Percentiles rank a stretch among this genome's conserved stretches.
These are phyloP conservation scores for Acyrthosiphon pisum DNA, from an alignment of 1,140 invertebrate species.

Conservation along the genomic window DNA sequence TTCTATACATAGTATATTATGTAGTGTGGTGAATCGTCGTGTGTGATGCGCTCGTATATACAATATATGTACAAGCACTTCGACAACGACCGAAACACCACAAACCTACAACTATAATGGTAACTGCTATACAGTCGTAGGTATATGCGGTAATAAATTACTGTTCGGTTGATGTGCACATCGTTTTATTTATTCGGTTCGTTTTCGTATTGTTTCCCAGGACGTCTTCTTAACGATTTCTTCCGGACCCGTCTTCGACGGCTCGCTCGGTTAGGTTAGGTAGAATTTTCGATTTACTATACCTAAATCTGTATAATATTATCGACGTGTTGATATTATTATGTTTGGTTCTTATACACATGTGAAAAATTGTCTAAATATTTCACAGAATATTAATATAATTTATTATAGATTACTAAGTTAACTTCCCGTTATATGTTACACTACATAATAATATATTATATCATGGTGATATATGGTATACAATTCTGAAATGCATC, in stretches of 20 bases:
- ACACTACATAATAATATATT: no score
- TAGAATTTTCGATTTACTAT: neutral
- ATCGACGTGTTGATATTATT: neutral
- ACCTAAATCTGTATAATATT: neutral
- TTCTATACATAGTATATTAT: neutral
- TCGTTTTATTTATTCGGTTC: neutral
- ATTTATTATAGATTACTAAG: neutral
- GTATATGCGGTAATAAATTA: neutral
- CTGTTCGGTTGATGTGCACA: neutral
- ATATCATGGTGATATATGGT: no score
- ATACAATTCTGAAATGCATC: no score
- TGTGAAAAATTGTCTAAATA: neutral
- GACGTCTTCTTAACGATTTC: neutral
- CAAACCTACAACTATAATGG: neutral
- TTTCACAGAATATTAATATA: neutral
- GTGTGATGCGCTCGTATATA: neutral
- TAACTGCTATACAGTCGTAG: neutral
- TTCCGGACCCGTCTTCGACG: neutral
- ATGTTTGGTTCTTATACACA: neutral
- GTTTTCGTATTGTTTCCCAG: neutral
- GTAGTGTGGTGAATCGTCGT: neutral
- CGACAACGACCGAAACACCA: constrained; percentile 20
- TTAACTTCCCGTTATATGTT: no score
- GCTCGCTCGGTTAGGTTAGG: neutral
- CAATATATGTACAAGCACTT: neutral